These are phyloP conservation scores for Triplophysa dalaica DNA, from an alignment of 2,113 vertebrate species.

Conservation along the genomic window DNA sequence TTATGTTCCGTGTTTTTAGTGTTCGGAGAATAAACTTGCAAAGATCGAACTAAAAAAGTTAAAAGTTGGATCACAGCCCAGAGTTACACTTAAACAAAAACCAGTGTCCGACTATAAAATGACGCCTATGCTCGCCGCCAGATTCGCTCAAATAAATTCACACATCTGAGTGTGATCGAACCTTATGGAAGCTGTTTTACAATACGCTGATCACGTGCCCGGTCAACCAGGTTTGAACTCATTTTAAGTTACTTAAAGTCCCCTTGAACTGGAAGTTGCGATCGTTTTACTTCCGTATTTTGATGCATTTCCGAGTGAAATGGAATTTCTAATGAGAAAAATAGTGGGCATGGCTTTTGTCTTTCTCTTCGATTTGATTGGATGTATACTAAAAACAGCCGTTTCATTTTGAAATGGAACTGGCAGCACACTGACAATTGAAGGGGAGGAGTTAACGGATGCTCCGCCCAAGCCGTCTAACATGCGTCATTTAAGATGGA, in stretches of 20 bases:
- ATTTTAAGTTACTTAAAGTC: slow-evolving; percentile 62
- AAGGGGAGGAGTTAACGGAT: too few relatives aligned
- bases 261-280: slow-evolving; percentile 5
- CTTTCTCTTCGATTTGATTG: too few relatives aligned
- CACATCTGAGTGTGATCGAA: slow-evolving; percentile 11
- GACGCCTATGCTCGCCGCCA: not conserved
- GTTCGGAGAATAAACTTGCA: not conserved
- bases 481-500: too few relatives aligned
- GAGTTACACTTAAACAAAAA: not conserved
- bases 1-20: not conserved
- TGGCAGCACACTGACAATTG: too few relatives aligned
- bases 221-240: slow-evolving; percentile 73
- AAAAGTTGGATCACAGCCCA: not conserved
- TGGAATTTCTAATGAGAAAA: too few relatives aligned
- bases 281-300: too few relatives aligned
- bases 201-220: slow-evolving; percentile 67
- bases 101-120: not conserved
- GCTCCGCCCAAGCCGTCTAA: too few relatives aligned
- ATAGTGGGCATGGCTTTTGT: too few relatives aligned
- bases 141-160: slow-evolving; percentile 19
- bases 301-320: too few relatives aligned
- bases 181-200: slow-evolving; percentile 48
- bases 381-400: too few relatives aligned
- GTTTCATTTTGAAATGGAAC: too few relatives aligned
- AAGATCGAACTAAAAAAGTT: too few relatives aligned